Percentiles rank a stretch among this genome's conserved stretches.
These are phyloP conservation scores for Hydropotes inermis DNA, from an alignment of 2,113 vertebrate species.

Conservation along the genomic window DNA sequence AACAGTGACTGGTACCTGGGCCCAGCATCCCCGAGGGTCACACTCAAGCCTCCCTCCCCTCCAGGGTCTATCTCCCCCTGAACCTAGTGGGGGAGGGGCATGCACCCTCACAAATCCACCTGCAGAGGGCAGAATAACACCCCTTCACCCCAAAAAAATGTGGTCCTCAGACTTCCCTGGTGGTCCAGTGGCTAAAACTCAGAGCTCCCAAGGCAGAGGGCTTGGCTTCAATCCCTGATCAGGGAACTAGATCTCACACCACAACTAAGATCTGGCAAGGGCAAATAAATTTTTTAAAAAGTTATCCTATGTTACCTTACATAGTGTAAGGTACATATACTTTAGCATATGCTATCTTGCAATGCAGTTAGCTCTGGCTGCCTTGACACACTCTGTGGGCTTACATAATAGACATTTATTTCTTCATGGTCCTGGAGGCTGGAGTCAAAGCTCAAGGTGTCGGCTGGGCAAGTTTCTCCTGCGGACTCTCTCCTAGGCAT, in stretches of 20 bases:
- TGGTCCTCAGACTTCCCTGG: background rate
- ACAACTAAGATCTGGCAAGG: background rate
- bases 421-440: background rate
- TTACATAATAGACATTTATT: background rate
- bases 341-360: background rate
- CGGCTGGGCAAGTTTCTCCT: background rate
- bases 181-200: background rate
- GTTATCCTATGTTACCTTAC: background rate
- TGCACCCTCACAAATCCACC: background rate
- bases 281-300: background rate
- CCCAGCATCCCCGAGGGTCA: background rate
- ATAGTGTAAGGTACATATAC: background rate
- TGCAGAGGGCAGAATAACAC: rapidly evolving
- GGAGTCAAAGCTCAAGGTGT: background rate
- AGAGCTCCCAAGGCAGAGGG: background rate
- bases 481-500: background rate
- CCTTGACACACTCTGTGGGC: background rate
- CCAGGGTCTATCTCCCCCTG: background rate
- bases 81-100: too few relatives aligned
- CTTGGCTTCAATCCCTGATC: background rate
- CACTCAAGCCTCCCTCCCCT: background rate
- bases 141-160: background rate
- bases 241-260: background rate
- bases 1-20: background rate
- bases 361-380: background rate